Percentiles rank a stretch among this genome's conserved stretches.
These are phyloP conservation scores for Aeoliscus strigatus DNA, from an alignment of 2,797 vertebrate species.

Conservation along the genomic window DNA sequence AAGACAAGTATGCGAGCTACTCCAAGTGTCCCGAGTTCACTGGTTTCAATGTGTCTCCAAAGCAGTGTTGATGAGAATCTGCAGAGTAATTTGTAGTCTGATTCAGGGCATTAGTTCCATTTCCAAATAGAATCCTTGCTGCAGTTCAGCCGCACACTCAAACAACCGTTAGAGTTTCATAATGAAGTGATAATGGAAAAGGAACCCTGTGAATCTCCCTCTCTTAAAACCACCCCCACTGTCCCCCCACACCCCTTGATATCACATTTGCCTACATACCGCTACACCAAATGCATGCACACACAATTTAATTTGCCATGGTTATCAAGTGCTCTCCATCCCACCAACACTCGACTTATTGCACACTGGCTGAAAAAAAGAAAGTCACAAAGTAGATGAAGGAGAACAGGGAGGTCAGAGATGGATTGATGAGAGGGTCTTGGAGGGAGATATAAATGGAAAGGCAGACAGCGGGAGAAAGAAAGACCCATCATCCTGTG, in stretches of 20 bases:
- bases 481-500: slow-evolving; percentile 52
- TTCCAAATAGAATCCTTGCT: slow-evolving; percentile 49
- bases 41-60: slow-evolving; percentile 34
- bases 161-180: slow-evolving; percentile 38
- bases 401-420: slow-evolving; percentile 35
- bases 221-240: slow-evolving; percentile 22
- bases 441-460: slow-evolving; percentile 58
- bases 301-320: slow-evolving; percentile 28
- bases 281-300: slow-evolving; percentile 6
- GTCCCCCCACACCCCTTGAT: too few relatives aligned
- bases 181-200: slow-evolving; percentile 61
- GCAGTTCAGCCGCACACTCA: slow-evolving; percentile 37
- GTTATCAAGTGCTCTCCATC: slow-evolving; percentile 31
- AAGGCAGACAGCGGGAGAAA: slow-evolving; percentile 38
- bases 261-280: background rate
- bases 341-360: slow-evolving; percentile 18
- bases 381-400: slow-evolving; percentile 42
- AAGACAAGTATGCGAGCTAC: slow-evolving; percentile 18
- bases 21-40: slow-evolving; percentile 34
- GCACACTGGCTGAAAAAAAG: slow-evolving; percentile 12
- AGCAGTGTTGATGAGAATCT: slow-evolving; percentile 40
- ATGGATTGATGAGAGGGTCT: slow-evolving; percentile 51
- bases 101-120: slow-evolving; percentile 50
- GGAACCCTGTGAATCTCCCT: slow-evolving; percentile 28
- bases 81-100: slow-evolving; percentile 48